These are phyloP conservation scores for Sminthurides aquaticus DNA, from an alignment of 2,888 invertebrate genomes.

Conservation along the genomic window DNA sequence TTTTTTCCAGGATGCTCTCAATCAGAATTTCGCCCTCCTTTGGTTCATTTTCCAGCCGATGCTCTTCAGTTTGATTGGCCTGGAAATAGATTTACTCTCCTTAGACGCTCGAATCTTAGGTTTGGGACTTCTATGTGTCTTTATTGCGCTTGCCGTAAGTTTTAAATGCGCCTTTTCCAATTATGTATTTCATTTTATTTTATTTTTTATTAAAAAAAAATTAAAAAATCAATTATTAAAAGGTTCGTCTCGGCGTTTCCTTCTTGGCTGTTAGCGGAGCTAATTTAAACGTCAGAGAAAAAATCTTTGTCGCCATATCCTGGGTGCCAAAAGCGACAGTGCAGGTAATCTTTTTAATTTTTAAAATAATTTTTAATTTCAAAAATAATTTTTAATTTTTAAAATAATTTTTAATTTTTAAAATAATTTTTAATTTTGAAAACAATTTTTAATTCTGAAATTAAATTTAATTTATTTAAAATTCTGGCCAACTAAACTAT, in stretches of 20 bases:
- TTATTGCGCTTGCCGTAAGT: conserved; percentile 46
- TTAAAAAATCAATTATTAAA: too few relatives aligned
- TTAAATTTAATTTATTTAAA: too few relatives aligned
- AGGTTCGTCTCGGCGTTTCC: conserved; percentile 60
- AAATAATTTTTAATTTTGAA: too few relatives aligned
- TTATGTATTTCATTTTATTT: background rate
- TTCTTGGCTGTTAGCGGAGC: conserved; percentile 60
- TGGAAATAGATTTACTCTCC: conserved; percentile 48
- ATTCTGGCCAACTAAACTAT: too few relatives aligned
- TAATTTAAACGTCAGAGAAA: conserved; percentile 48
- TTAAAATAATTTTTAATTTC: background rate
- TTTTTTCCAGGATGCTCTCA: conserved; percentile 43
- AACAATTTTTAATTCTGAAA: too few relatives aligned
- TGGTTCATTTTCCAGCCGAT: conserved; percentile 52
- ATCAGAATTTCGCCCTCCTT: conserved; percentile 45
- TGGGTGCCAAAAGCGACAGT: conserved; percentile 56
- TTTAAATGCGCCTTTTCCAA: background rate
- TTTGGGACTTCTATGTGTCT: conserved; percentile 47
- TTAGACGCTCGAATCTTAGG: conserved; percentile 43
- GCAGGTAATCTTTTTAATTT: conserved; percentile 46
- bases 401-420: too few relatives aligned
- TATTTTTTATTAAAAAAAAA: background rate
- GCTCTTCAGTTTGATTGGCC: conserved; percentile 52
- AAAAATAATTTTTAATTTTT: too few relatives aligned
- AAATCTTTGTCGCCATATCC: conserved; percentile 50